phyloP scores from a whole-genome alignment of 2,888 invertebrate genomes.

The Archips xylosteana region DNA sequence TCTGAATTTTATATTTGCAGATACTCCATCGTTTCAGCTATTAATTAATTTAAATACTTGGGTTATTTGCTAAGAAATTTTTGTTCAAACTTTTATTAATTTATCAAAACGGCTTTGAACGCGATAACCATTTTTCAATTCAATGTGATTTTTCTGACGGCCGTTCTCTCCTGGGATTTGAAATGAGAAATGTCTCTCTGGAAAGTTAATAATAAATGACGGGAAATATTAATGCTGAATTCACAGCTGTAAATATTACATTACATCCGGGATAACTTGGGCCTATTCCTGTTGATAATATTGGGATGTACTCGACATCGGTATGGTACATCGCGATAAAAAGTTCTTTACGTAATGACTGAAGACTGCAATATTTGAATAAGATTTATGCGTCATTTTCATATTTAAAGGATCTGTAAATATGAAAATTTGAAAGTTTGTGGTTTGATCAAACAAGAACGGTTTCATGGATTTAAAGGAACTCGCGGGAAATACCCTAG shows the following conservation, averaged over 20 bases:
- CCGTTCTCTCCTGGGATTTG: not conserved
- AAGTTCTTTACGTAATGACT: not conserved
- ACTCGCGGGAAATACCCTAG: no score
- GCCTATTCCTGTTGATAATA: not conserved
- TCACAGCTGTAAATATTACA: not conserved
- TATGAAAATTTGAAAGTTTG: no score
- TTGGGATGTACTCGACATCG: not conserved
- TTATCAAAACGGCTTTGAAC: slow-evolving; percentile 19
- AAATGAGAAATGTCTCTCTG: slow-evolving; percentile 14
- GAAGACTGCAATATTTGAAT: no score
- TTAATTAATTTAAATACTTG: not conserved
- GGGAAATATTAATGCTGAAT: not conserved
- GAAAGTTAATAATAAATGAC: slow-evolving; percentile 9
- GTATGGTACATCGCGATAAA: not conserved
- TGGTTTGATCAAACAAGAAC: no score
- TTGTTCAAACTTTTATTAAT: slow-evolving; percentile 13
- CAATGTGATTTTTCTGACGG: slow-evolving; percentile 21
- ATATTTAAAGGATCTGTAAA: no score
- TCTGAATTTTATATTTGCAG: not conserved
- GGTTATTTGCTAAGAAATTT: slow-evolving; percentile 2
- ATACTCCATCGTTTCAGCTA: not conserved
- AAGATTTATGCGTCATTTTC: no score
- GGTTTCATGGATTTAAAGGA: no score
- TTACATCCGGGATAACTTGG: not conserved
- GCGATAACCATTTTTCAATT: slow-evolving; percentile 25